Base-by-base conservation (phyloP, 2,888 invertebrate species). In the Apotomis betuletana region DNA sequence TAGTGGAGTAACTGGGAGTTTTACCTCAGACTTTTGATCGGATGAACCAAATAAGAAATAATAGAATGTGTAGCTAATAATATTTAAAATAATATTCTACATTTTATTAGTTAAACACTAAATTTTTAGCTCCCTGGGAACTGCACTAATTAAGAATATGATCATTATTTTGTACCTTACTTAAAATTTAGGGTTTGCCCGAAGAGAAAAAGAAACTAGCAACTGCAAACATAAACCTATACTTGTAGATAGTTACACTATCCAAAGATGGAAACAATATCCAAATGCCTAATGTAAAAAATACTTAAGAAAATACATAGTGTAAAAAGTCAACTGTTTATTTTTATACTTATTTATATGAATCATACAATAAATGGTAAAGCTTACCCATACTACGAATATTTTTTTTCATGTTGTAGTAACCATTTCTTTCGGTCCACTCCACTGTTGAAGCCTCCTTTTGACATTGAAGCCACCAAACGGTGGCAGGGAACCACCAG, bases 361-460 rank as follows among this genome's bases (percentile, higher is more conserved):
- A 51, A 38, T 62, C 49, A 8, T 36, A 64, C 51, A 70, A n/a
- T 62, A 49, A 69, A 62, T 51, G 49, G 8, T 38, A 69, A 69
- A 36, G n/a, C 60, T 67, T 61, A 67, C 49, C 41, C 4, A 51
- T 41, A 41, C 9, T 64, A 73, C 51, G 69, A 68, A 81, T 80
- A 76, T 69, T 88, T 88, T 38, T 86, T 85, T 79, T 93, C 93
- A 82, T 88, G 88, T 55, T 92, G 81, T 71, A 94, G 82, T 62
- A 95, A 80, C 94, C 94, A 94, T 70, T 90, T 88, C 76, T 94
- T 94, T 76, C 94, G 91, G 41, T 94, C 92, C 13, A 92, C 80
- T 3, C 94, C 92, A 76, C 94, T 87, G 54, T 91, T 94, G 78
- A 93, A 95, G 4, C 94, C 95, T 52, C 92, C 92, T 69, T 86